Evolutionary conservation across 2,113 vertebrate species (phyloP).

Genomic region (Phalacrocorax pelagicus): DNA sequence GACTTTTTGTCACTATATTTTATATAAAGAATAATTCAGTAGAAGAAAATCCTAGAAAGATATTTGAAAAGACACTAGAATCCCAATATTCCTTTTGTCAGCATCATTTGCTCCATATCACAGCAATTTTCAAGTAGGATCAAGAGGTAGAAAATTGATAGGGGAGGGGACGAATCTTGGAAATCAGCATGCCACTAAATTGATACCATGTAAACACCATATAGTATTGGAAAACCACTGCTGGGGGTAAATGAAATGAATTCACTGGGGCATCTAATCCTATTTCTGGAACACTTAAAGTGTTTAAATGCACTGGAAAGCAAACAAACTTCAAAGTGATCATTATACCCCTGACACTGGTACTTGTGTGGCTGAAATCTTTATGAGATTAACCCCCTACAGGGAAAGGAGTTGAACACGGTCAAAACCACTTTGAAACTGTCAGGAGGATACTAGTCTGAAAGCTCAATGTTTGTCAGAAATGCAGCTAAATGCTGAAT

Average conservation of each 20-base stretch:
- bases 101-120: slow-evolving; percentile 10
- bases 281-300: slow-evolving; percentile 81
- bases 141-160: slow-evolving; percentile 71
- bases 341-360: slow-evolving; percentile 83
- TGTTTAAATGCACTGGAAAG: slow-evolving; percentile 80
- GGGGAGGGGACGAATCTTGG: slow-evolving; percentile 63
- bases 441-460: slow-evolving; percentile 70
- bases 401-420: slow-evolving; percentile 74
- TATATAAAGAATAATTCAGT: background rate
- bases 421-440: slow-evolving; percentile 77
- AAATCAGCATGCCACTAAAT: slow-evolving; percentile 79
- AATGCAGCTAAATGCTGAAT: slow-evolving; percentile 27
- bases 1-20: background rate
- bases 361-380: slow-evolving; percentile 81
- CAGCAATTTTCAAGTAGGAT: slow-evolving; percentile 58
- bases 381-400: slow-evolving; percentile 82
- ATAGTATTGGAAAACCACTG: slow-evolving; percentile 78
- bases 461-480: slow-evolving; percentile 51
- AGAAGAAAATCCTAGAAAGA: slow-evolving; percentile 15
- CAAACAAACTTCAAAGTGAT: slow-evolving; percentile 87
- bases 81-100: background rate
- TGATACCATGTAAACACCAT: slow-evolving; percentile 78
- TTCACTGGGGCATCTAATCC: slow-evolving; percentile 86
- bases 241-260: slow-evolving; percentile 83
- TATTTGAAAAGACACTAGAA: background rate